phyloP scores from a whole-genome alignment of 2,888 invertebrate species.

The Caenorhabditis sp. region DNA sequence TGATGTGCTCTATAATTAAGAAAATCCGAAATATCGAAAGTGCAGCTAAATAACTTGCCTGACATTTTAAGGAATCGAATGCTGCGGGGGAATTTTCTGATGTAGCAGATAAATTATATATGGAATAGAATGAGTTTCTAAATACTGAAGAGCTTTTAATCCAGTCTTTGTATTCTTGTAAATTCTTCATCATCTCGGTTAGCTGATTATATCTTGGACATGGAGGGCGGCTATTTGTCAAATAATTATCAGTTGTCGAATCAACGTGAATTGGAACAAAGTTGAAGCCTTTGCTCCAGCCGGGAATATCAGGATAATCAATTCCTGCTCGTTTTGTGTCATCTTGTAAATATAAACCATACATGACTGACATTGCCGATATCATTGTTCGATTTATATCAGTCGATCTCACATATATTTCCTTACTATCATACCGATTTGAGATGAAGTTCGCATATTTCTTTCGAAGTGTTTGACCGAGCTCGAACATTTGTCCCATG shows the following conservation, averaged over 20 bases:
- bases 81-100: neutral
- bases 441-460: conserved; percentile 15
- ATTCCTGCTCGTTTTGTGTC: conserved; percentile 10
- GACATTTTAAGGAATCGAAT: neutral
- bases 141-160: neutral
- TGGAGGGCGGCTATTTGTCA: conserved; percentile 23
- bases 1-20: conserved; percentile 17
- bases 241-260: conserved; percentile 12
- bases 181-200: neutral
- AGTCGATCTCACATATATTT: conserved; percentile 79
- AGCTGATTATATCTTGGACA: conserved; percentile 27
- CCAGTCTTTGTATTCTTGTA: neutral
- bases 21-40: too few relatives aligned
- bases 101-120: neutral
- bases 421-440: neutral
- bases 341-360: conserved; percentile 40
- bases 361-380: conserved; percentile 70
- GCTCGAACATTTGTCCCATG: conserved; percentile 25
- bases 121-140: neutral
- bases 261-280: conserved; percentile 33
- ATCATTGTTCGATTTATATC: conserved; percentile 85
- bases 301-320: conserved; percentile 22
- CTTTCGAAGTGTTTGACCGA: conserved; percentile 18
- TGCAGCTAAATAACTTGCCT: conserved; percentile 3
- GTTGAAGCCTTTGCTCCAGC: conserved; percentile 29